Base-by-base conservation (phyloP, 2,888 invertebrate genomes). In the Trissoscelio sp. region DNA sequence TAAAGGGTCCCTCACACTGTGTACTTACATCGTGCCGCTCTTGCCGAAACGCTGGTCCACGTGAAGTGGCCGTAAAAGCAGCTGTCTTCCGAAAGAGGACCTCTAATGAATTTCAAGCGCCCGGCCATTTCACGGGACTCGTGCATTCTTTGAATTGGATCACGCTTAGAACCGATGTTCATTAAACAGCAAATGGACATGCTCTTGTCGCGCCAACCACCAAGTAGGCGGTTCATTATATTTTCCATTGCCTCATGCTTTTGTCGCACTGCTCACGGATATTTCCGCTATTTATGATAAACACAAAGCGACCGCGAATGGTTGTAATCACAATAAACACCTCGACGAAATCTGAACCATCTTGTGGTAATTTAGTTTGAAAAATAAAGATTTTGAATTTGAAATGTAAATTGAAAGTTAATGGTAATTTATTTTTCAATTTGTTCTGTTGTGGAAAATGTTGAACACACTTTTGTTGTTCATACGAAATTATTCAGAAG, bases 71-170 rank as follows among this genome's bases (percentile, higher is more conserved):
- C 53, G 55, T 69, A 51, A 75, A 75, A 75, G 67, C 53, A 60
- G 75, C 60, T 67, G 60, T 60, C 75, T 67, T 22, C 18, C 44
- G 14, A 31, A 31, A 51, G 58, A 67, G 62, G 46, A 28, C 14
- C 62, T 62, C 9, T 78, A 69, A 78, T 78, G 69, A 78, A 78
- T 78, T 78, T 70, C 46, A n/a, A 55, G 57, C 24, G 14, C 37
- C 11, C 44, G 48, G 12, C 66, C 42, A 58, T 75, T 75, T 73
- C 53, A 44, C 31, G 14, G 48, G 24, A 39, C 44, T 55, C 55
- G 18, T 37, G 16, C 60, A 77, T 77, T 77, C 77, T 69, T 77
- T 62, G 77, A 77, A 77, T 77, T 69, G 37, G 62, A 62, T 77
- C 69, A 77, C 62, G 69, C 55, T 53, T 28, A 11, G 55, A 69